These are phyloP conservation scores for Actinopyga echinites DNA, from an alignment of 53 echinoderm and acorn worm genomes.

Conservation along the genomic window DNA sequence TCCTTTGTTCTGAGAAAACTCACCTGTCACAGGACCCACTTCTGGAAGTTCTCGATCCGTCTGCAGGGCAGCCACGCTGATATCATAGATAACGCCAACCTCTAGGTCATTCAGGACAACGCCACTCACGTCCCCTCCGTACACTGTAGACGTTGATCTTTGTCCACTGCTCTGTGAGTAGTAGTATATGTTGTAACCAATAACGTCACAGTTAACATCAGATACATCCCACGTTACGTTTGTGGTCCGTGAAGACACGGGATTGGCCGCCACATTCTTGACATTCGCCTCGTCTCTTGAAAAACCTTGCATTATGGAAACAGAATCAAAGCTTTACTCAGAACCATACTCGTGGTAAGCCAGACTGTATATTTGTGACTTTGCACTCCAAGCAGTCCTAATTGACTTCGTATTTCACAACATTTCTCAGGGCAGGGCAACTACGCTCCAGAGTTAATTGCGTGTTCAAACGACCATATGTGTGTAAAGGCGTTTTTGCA, in stretches of 20 bases:
- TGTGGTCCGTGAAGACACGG: conserved; percentile 44
- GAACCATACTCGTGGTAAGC: not conserved
- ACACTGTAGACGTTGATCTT: conserved; percentile 20
- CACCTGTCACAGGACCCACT: conserved; percentile 53
- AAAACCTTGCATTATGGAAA: conserved; percentile 50
- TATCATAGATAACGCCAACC: conserved; percentile 42
- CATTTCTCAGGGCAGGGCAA: too few species aligned
- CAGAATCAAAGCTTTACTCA: not conserved
- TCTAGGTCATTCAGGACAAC: conserved; percentile 34
- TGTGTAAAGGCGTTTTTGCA: too few species aligned
- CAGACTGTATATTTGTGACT: too few species aligned
- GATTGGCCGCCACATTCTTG: conserved; percentile 58
- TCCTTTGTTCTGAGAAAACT: too few species aligned
- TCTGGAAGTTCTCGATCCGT: conserved; percentile 52
- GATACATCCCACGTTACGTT: conserved; percentile 80
- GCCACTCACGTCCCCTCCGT: conserved; percentile 50
- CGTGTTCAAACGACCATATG: too few species aligned
- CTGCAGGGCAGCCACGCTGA: conserved; percentile 69
- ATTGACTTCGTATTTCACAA: not conserved
- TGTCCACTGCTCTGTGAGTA: conserved; percentile 7
- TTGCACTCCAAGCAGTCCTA: not conserved
- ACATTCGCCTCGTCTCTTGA: conserved; percentile 63
- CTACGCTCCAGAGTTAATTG: too few species aligned
- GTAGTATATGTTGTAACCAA: conserved; percentile 80
- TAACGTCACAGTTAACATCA: conserved; percentile 79